These are phyloP conservation scores for Pristionchus japonicus DNA, from an alignment of 2,888 invertebrate genomes.

Conservation along the genomic window DNA sequence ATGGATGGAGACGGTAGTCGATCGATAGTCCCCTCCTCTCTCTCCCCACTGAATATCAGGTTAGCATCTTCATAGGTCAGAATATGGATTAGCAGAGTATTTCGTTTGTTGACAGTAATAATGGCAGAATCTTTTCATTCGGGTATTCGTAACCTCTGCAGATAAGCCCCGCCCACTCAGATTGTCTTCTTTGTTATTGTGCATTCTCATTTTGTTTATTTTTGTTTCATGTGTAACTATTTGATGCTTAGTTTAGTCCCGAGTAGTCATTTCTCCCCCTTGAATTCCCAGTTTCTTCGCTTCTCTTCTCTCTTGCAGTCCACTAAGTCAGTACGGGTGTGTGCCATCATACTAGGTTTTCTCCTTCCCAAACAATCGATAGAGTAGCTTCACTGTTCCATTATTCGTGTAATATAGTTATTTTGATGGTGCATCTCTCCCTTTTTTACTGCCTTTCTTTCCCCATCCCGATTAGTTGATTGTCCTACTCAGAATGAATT, in stretches of 20 bases:
- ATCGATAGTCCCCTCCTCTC: background rate
- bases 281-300: background rate
- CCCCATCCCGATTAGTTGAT: background rate
- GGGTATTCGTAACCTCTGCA: background rate
- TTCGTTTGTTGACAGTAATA: background rate
- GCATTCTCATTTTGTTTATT: background rate
- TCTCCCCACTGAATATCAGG: background rate
- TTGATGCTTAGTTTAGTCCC: background rate
- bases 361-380: background rate
- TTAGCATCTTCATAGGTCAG: background rate
- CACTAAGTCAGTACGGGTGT: background rate
- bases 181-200: background rate
- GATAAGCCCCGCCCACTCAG: background rate
- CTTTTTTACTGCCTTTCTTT: background rate
- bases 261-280: background rate
- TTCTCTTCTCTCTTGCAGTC: background rate
- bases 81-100: conserved; percentile 21
- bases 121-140: background rate
- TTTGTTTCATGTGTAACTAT: background rate
- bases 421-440: background rate
- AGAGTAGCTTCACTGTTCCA: background rate
- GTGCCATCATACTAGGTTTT: background rate
- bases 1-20: conserved; percentile 37
- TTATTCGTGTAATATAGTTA: background rate
- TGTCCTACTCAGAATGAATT: background rate